Percentiles rank a stretch among this genome's conserved stretches.
Conservation (phyloP, 2,888 invertebrate genomes). For the Dermolepida albohirtum region DNA sequence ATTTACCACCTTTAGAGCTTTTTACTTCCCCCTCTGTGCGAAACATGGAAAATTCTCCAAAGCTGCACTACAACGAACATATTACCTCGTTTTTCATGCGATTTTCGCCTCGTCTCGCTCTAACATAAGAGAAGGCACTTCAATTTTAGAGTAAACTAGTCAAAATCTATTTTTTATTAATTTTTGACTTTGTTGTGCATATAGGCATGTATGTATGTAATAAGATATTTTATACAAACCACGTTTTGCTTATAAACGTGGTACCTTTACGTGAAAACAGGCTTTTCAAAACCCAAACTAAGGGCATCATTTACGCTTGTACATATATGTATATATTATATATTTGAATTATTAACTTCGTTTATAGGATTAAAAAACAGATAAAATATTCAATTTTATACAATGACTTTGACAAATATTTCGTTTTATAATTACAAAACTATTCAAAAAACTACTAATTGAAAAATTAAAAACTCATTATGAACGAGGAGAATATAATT, state of each 20-base stretch:
- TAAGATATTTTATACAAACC: slow-evolving; percentile 18
- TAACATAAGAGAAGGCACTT: background rate
- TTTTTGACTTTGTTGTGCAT: slow-evolving; percentile 45
- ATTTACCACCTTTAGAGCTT: slow-evolving; percentile 61
- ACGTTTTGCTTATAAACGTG: slow-evolving; percentile 20
- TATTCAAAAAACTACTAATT: no score
- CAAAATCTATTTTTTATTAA: slow-evolving; percentile 60
- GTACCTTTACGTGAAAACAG: background rate
- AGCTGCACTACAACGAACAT: slow-evolving; percentile 13
- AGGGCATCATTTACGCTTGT: background rate
- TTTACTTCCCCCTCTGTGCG: slow-evolving; percentile 52
- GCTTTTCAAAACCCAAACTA: slow-evolving; percentile 23
- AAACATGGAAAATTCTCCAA: slow-evolving; percentile 3
- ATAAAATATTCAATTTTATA: no score
- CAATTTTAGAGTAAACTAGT: slow-evolving; percentile 60
- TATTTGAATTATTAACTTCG: slow-evolving; percentile 37
- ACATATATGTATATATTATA: slow-evolving; percentile 6
- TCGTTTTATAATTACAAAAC: no score
- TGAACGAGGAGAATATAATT: no score
- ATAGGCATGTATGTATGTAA: slow-evolving; percentile 3
- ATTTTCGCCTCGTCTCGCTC: background rate
- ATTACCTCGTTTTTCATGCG: background rate
- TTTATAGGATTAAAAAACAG: no score
- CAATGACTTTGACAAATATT: no score
- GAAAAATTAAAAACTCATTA: no score